phyloP scores from a whole-genome alignment of 2,888 invertebrate genomes.

The Brachypalpus laphriformis region DNA sequence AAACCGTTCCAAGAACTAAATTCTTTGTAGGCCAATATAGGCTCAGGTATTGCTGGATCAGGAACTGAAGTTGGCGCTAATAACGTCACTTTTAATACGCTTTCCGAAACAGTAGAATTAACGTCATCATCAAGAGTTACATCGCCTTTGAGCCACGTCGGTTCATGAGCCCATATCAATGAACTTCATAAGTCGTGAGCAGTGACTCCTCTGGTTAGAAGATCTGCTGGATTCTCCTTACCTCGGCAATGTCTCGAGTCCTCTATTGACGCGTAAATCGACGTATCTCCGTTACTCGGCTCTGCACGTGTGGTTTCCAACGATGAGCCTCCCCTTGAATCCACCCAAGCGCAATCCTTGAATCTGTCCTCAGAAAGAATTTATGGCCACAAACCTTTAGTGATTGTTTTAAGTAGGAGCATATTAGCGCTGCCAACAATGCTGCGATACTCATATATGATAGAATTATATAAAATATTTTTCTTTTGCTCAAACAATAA shows the following conservation, averaged over 20 bases:
- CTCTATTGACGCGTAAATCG: constrained; percentile 6
- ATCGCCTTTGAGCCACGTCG: constrained; percentile 1
- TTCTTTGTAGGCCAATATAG: not conserved
- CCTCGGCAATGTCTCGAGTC: constrained; percentile 34
- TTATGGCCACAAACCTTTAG: no score
- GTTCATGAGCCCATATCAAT: not conserved
- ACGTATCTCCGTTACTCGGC: constrained; percentile 26
- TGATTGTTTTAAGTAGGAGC: no score
- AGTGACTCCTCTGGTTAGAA: constrained; percentile 8
- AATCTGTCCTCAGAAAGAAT: no score
- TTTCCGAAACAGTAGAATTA: not conserved
- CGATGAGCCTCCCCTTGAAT: no score
- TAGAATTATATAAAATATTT: no score
- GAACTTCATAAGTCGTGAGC: not conserved
- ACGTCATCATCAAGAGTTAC: not conserved
- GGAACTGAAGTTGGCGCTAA: not conserved
- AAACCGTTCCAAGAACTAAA: constrained; percentile 27
- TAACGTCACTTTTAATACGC: not conserved
- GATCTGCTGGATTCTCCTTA: constrained; percentile 9
- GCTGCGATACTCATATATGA: no score
- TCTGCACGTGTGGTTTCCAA: constrained; percentile 28
- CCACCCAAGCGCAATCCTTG: no score
- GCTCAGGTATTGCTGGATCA: not conserved
- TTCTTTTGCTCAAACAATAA: no score
- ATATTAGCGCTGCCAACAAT: no score